Evolutionary conservation across 1,140 invertebrate species (phyloP).

Genomic region (Helicoverpa zea): DNA sequence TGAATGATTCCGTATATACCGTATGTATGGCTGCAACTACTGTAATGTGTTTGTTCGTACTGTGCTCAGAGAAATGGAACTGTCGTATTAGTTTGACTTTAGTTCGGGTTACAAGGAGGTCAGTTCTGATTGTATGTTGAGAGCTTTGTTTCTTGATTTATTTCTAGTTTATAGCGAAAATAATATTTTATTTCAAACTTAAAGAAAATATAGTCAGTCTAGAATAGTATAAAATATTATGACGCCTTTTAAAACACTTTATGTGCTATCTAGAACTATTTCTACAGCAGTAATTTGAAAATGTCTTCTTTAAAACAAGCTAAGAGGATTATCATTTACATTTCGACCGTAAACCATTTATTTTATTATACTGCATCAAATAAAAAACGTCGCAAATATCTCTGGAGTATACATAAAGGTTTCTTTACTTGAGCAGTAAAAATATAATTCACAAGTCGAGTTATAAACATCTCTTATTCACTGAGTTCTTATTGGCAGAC

Average conservation of each 20-base stretch:
- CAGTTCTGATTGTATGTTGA: too few relatives aligned
- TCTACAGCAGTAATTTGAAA: not conserved
- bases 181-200: too few relatives aligned
- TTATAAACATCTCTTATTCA: slow-evolving; percentile 27
- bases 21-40: not conserved
- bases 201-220: too few relatives aligned
- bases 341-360: not conserved
- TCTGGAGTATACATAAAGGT: slow-evolving; percentile 10
- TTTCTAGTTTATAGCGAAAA: too few relatives aligned
- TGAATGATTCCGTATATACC: slow-evolving; percentile 22
- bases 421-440: slow-evolving; percentile 22
- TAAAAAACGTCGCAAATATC: slow-evolving; percentile 20
- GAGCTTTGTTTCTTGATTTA: too few relatives aligned
- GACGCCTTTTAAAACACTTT: too few relatives aligned
- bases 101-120: too few relatives aligned
- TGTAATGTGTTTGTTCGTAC: not conserved
- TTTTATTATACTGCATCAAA: slow-evolving; percentile 16
- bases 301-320: slow-evolving; percentile 7
- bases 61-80: too few relatives aligned
- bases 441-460: slow-evolving; percentile 27
- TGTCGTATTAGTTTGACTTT: too few relatives aligned
- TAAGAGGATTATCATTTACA: slow-evolving; percentile 31
- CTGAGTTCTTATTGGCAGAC: slow-evolving; percentile 23
- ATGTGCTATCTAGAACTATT: too few relatives aligned
- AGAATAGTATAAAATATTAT: too few relatives aligned